These are phyloP conservation scores for Petrolisthes manimaculis DNA, from an alignment of 2,888 invertebrate genomes.

Conservation along the genomic window DNA sequence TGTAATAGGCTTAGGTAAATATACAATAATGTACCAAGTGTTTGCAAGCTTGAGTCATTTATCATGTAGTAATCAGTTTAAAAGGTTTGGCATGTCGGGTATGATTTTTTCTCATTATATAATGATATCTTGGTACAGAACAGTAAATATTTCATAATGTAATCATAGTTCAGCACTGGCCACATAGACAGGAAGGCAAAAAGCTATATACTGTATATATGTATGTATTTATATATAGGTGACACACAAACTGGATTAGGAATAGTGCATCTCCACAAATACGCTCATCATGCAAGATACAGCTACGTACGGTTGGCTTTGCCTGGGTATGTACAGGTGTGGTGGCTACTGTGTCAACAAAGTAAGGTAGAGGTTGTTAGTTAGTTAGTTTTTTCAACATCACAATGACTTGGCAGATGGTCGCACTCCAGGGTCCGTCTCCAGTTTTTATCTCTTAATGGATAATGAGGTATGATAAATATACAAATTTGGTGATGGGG, in stretches of 20 bases:
- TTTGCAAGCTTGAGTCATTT: neutral
- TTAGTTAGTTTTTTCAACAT: neutral
- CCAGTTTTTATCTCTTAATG: neutral
- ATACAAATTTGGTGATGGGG: slow-evolving; percentile 5
- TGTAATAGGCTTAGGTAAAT: neutral
- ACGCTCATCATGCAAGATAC: slow-evolving; percentile 13
- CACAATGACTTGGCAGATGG: slow-evolving; percentile 1
- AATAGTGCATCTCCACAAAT: slow-evolving; percentile 18
- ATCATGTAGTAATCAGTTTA: no score
- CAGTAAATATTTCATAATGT: neutral
- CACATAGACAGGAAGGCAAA: slow-evolving; percentile 18
- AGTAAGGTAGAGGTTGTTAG: neutral
- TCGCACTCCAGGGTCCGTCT: neutral
- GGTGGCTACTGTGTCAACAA: slow-evolving; percentile 16
- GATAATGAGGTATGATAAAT: slow-evolving; percentile 8
- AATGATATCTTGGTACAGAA: neutral
- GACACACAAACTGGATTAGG: slow-evolving; percentile 10
- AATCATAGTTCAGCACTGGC: slow-evolving; percentile 6
- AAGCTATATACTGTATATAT: slow-evolving; percentile 4
- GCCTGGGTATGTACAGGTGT: neutral
- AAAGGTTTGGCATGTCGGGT: no score
- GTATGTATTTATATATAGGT: slow-evolving; percentile 10
- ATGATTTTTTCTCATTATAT: no score
- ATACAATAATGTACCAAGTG: neutral
- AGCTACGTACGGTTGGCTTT: slow-evolving; percentile 5